A percentile compares a stretch with the other conserved stretches of the same genome.
phyloP scores from a whole-genome alignment of 2,797 vertebrate species.

The Chlorospingus flavigularis region DNA sequence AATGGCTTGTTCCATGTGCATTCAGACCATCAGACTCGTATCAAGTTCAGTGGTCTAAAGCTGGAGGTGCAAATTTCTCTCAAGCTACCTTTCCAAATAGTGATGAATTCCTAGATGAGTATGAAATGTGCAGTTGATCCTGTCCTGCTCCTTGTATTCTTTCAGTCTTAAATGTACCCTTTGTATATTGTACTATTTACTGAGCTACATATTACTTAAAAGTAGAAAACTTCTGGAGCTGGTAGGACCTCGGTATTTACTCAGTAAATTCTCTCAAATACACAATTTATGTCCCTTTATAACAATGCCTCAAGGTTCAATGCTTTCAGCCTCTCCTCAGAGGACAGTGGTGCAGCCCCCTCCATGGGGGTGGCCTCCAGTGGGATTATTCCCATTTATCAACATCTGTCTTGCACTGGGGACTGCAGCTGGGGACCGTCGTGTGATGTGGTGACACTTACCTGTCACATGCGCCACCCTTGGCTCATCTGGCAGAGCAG shows the following conservation, averaged over 20 bases:
- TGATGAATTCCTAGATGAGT: background rate
- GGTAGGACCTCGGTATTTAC: background rate
- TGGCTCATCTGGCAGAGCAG: background rate
- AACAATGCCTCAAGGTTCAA: background rate
- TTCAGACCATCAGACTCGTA: background rate
- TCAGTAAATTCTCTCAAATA: background rate
- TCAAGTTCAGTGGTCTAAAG: background rate
- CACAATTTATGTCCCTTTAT: background rate
- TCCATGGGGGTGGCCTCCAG: background rate
- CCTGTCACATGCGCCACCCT: accelerated
- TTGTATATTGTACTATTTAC: background rate
- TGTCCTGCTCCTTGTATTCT: background rate
- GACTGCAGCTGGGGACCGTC: accelerated
- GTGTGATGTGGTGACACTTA: background rate
- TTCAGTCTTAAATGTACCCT: background rate
- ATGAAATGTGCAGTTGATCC: background rate
- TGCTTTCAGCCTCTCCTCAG: background rate
- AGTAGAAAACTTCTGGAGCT: background rate
- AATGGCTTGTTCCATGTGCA: background rate
- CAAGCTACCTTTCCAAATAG: background rate
- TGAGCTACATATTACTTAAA: background rate
- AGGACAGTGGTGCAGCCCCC: background rate
- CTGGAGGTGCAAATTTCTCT: background rate
- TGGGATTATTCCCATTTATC: background rate
- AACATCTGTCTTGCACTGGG: background rate